Conservation (phyloP, 2,113 vertebrate genomes). For the Sula dactylatra region DNA sequence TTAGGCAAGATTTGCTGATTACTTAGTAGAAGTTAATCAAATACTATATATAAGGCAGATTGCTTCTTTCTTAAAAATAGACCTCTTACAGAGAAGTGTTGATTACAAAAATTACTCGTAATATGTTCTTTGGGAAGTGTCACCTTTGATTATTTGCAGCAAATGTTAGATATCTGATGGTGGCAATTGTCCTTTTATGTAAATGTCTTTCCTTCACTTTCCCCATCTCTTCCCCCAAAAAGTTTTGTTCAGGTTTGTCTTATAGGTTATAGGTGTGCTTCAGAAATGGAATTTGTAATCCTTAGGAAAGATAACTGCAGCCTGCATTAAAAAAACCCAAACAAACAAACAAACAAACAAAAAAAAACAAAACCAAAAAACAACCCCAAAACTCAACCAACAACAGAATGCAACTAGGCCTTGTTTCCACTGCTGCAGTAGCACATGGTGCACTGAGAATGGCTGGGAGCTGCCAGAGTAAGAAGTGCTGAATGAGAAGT, state of each 20-base stretch:
- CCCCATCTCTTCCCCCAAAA: not conserved
- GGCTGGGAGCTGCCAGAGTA: not conserved
- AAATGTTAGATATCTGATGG: not conserved
- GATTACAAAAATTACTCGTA: constrained; percentile 11
- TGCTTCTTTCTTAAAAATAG: constrained; percentile 15
- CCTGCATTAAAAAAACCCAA: not conserved
- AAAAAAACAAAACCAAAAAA: too few species aligned
- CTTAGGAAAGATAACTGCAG: not conserved
- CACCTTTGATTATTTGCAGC: not conserved
- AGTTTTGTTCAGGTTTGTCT: not conserved
- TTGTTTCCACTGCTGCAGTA: not conserved
- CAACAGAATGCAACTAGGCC: not conserved
- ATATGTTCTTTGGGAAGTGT: not conserved
- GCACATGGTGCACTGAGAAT: not conserved
- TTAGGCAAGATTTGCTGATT: not conserved
- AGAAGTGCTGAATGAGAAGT: not conserved
- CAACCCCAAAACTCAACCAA: not conserved
- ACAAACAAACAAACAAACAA: not conserved
- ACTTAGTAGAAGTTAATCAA: not conserved
- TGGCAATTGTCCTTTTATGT: not conserved
- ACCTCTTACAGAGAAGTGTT: not conserved
- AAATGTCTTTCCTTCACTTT: not conserved
- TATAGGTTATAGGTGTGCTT: not conserved
- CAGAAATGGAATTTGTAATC: not conserved
- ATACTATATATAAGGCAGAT: not conserved